These are phyloP conservation scores for Lasioglossum vierecki DNA, from an alignment of 2,888 invertebrate species.

Conservation along the genomic window DNA sequence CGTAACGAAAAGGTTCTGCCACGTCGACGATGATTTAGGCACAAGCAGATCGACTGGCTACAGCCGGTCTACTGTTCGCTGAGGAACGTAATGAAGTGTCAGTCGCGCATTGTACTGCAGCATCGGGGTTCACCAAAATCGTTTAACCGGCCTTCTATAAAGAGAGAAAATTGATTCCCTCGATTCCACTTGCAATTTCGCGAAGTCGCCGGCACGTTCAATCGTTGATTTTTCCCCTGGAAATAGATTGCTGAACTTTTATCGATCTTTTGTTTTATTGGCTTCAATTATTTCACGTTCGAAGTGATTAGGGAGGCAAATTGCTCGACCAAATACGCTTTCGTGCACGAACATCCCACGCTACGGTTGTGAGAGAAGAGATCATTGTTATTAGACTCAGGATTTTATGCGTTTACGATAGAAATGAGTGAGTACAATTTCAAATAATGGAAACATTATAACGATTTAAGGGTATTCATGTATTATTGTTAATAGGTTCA, in stretches of 20 bases:
- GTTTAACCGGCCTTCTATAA: not conserved
- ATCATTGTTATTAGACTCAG: too few relatives aligned
- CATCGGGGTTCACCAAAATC: slow-evolving; percentile 3
- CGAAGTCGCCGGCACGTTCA: not conserved
- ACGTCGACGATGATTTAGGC: slow-evolving; percentile 65
- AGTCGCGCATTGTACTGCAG: not conserved
- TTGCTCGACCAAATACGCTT: not conserved
- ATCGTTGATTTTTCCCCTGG: not conserved
- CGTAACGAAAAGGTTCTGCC: slow-evolving; percentile 67
- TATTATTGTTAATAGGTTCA: too few relatives aligned
- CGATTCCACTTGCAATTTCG: not conserved
- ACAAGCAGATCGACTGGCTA: slow-evolving; percentile 32
- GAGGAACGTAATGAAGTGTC: slow-evolving; percentile 25
- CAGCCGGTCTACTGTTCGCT: slow-evolving; percentile 1
- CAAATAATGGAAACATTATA: too few relatives aligned
- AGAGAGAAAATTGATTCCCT: not conserved
- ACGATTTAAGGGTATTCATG: too few relatives aligned
- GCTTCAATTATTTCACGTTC: not conserved
- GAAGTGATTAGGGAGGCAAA: not conserved
- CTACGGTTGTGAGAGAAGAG: too few relatives aligned
- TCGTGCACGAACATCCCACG: too few relatives aligned
- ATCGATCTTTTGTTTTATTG: not conserved
- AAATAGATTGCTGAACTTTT: not conserved
- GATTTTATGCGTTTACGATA: too few relatives aligned
- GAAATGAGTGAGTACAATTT: too few relatives aligned